Conservation (phyloP, 2,797 vertebrate species). For the Zalophus californianus region DNA sequence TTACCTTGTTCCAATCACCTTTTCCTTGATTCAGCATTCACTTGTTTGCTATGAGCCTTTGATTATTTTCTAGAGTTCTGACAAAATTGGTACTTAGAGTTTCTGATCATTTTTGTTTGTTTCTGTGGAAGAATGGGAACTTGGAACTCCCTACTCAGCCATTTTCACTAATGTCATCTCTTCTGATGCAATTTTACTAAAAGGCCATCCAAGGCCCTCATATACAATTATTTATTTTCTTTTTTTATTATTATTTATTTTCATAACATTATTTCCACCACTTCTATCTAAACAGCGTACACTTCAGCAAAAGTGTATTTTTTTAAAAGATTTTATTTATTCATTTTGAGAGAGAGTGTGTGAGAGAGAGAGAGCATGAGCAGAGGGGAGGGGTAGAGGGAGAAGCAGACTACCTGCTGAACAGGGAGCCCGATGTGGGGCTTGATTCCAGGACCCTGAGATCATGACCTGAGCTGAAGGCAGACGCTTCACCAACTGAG, state of each 20-base stretch:
- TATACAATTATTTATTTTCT: background rate
- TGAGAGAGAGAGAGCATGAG: too few species aligned
- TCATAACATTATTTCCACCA: background rate
- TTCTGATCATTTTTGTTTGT: background rate
- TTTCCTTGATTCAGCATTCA: background rate
- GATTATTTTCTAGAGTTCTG: background rate
- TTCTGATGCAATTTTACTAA: background rate
- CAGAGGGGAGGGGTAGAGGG: too few species aligned
- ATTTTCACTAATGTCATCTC: background rate
- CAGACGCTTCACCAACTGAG: too few species aligned
- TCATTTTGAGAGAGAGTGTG: too few species aligned
- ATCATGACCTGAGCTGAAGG: too few species aligned
- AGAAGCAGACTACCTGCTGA: too few species aligned
- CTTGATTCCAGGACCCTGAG: too few species aligned
- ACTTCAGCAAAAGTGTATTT: background rate
- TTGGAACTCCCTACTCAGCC: background rate
- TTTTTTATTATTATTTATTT: background rate
- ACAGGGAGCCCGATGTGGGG: too few species aligned
- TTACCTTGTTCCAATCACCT: background rate
- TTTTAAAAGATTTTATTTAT: too few species aligned
- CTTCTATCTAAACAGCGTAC: background rate
- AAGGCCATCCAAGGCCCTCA: background rate
- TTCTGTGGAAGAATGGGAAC: background rate
- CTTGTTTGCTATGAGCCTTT: background rate
- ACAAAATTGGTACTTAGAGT: background rate